phyloP scores from a whole-genome alignment of 2,113 vertebrate genomes.

The Coturnix japonica region DNA sequence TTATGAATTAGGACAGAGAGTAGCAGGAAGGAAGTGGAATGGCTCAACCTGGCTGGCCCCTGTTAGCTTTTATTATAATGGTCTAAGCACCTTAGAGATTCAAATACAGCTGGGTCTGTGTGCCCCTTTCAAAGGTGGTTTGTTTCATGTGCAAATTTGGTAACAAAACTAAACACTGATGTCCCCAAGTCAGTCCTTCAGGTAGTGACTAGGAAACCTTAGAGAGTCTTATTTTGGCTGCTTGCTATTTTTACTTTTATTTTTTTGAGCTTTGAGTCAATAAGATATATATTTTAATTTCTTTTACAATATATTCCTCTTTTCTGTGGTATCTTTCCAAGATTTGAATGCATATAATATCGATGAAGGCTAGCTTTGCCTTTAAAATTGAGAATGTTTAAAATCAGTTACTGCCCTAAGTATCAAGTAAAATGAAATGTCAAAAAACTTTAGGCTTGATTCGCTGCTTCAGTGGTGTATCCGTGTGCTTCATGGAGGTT shows the following conservation, averaged over 20 bases:
- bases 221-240: background rate
- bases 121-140: background rate
- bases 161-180: background rate
- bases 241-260: background rate
- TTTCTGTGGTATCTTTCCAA: background rate
- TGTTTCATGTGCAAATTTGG: background rate
- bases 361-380: background rate
- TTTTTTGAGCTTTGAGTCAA: background rate
- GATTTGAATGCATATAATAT: background rate
- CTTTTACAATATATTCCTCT: background rate
- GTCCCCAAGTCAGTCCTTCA: background rate
- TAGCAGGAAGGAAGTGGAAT: conserved; percentile 15
- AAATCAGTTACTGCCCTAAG: background rate
- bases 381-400: background rate
- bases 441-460: background rate
- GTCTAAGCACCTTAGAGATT: conserved; percentile 22
- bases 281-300: background rate
- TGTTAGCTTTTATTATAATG: background rate
- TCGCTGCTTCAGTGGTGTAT: background rate
- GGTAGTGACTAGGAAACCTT: background rate
- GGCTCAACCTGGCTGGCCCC: background rate
- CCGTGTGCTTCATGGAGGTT: background rate
- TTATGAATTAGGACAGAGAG: conserved; percentile 13
- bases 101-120: conserved; percentile 22
- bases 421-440: background rate